phyloP scores from a whole-genome alignment of 2,113 vertebrate species.

The Bos taurus region ARS-UCD2.0 NC_037350.1:37565501-37566000 shows the following conservation, averaged over 20 bases:
- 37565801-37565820: neutral
- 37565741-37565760: neutral
- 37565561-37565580: neutral
- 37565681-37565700: neutral
- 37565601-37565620: neutral
- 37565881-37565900: neutral
- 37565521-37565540: neutral
- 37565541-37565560: neutral
- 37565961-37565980: neutral
- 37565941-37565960: neutral
- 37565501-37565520: neutral
- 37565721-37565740: neutral
- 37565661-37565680: neutral
- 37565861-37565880: neutral
- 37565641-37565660: neutral
- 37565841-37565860: neutral
- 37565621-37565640: neutral
- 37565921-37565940: neutral
- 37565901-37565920: neutral
- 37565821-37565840: neutral
- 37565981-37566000: neutral
- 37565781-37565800: neutral
- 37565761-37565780: neutral
- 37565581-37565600: neutral
- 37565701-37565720: neutral